Evolutionary conservation across 1,140 invertebrate species (phyloP).

Genomic region (Brachionus sp.): DNA sequence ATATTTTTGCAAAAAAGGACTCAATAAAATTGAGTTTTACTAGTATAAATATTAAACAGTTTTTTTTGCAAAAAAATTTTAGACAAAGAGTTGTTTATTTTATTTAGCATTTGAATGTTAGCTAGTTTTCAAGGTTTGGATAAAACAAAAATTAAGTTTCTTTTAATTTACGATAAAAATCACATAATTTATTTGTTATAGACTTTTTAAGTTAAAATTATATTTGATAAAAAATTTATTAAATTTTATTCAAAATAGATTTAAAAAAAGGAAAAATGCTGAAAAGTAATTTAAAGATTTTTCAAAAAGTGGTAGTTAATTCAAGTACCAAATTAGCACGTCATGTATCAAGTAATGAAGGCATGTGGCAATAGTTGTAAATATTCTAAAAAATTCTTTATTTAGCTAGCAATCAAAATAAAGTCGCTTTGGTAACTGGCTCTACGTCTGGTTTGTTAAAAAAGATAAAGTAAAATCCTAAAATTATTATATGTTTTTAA

Average conservation of each 20-base stretch:
- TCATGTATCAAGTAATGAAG: neutral
- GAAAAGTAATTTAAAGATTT: neutral
- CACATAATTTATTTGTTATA: neutral
- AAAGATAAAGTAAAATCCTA: neutral
- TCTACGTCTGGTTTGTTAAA: conserved; percentile 21
- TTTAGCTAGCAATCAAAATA: neutral
- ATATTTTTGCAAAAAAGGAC: no score
- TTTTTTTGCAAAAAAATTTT: neutral
- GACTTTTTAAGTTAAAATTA: neutral
- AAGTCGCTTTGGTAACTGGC: conserved; percentile 35
- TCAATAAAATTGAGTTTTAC: no score
- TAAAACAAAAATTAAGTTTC: neutral
- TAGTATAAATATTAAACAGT: neutral
- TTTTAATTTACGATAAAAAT: neutral
- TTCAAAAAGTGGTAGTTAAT: neutral
- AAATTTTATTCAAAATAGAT: neutral
- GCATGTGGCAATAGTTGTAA: neutral
- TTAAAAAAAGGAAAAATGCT: neutral
- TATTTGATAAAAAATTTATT: neutral
- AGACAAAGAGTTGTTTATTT: neutral
- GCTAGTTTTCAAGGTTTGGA: neutral
- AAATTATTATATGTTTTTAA: neutral
- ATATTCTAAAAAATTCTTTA: neutral
- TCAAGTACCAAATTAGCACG: neutral
- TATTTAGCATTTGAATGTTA: neutral